Conservation (phyloP, 2,797 vertebrate genomes). For the Harpagifer antarcticus region DNA sequence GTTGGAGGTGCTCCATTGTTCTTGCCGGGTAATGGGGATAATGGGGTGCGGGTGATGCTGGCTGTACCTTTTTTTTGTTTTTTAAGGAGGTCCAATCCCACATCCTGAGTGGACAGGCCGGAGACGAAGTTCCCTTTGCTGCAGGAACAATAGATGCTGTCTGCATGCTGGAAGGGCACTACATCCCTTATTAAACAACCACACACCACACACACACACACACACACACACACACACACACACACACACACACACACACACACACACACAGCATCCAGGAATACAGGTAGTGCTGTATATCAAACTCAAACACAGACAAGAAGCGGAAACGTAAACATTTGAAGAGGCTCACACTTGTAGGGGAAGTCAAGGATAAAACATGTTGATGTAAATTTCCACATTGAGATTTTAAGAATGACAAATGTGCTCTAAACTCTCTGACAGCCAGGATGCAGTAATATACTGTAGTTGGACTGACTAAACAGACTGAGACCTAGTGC, state of each 20-base stretch:
- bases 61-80: conserved; percentile 43
- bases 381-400: background rate
- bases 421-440: background rate
- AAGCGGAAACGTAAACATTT: conserved; percentile 12
- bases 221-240: conserved; percentile 12
- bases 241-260: conserved; percentile 11
- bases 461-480: background rate
- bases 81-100: conserved; percentile 61
- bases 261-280: background rate
- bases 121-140: conserved; percentile 69
- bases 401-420: background rate
- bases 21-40: conserved; percentile 67
- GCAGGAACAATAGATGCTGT: conserved; percentile 76
- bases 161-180: conserved; percentile 63
- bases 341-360: background rate
- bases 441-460: background rate
- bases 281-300: conserved; percentile 21
- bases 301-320: conserved; percentile 4
- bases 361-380: conserved; percentile 3
- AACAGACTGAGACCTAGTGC: background rate
- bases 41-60: conserved; percentile 68
- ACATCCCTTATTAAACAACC: conserved; percentile 47
- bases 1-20: conserved; percentile 75
- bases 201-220: conserved; percentile 25
- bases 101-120: conserved; percentile 80